phyloP scores from a whole-genome alignment of 1,140 invertebrate genomes.

The Trichoplusia ni region DNA sequence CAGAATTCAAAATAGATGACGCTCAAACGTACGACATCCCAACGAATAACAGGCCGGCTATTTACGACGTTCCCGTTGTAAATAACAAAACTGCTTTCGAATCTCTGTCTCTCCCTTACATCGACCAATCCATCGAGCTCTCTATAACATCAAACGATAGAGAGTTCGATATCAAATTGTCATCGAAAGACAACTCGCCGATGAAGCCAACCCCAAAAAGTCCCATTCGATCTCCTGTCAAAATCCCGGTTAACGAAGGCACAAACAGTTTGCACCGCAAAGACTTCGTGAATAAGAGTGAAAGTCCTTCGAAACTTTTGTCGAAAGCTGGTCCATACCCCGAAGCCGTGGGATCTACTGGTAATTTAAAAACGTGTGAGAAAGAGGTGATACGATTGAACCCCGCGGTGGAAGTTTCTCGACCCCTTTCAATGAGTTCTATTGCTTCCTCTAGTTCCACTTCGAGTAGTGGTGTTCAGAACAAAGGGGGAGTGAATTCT shows the following conservation, averaged over 20 bases:
- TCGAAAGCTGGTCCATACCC: conserved; percentile 67
- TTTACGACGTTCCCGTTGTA: conserved; percentile 74
- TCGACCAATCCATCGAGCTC: conserved; percentile 75
- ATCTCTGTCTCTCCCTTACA: conserved; percentile 71
- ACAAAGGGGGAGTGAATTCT: conserved; percentile 81
- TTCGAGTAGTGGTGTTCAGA: conserved; percentile 82
- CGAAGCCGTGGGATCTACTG: conserved; percentile 66
- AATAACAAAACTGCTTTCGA: conserved; percentile 73
- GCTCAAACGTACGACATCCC: conserved; percentile 74
- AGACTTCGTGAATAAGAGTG: conserved; percentile 53
- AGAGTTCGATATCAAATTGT: conserved; percentile 76
- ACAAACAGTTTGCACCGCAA: conserved; percentile 71
- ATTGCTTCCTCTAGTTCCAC: conserved; percentile 91
- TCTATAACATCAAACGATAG: conserved; percentile 75
- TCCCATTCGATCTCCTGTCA: conserved; percentile 57
- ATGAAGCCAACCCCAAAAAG: conserved; percentile 54
- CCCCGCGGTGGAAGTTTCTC: conserved; percentile 68
- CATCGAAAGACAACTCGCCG: conserved; percentile 66
- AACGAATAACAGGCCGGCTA: conserved; percentile 58
- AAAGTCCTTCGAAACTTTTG: conserved; percentile 57
- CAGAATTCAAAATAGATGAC: conserved; percentile 66
- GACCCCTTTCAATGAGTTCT: conserved; percentile 91
- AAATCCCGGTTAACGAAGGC: conserved; percentile 56
- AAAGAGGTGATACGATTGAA: conserved; percentile 66
- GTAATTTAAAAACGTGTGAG: conserved; percentile 67